Evolutionary conservation across 1,140 invertebrate species (phyloP), one percentile per base, ranked within the genome.

Genomic region (Ruditapes philippinarum): DNA sequence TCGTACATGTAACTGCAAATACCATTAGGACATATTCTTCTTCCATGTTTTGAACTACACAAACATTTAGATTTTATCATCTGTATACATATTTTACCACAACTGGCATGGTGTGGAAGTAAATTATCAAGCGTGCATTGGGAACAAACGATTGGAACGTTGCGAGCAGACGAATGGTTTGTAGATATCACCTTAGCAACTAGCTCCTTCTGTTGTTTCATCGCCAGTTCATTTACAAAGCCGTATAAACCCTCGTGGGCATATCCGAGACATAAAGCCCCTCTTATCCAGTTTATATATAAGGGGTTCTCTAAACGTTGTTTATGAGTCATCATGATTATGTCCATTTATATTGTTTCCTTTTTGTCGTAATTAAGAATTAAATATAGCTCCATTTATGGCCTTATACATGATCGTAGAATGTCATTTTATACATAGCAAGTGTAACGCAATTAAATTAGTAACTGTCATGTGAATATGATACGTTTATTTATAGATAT

Each of bases 1-100:
- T 70, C 65, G 22, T 70, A 70, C 36, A 70, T 38, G 36, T 22
- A 14, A 38, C 65, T 70, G n/a, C 65, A 70, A 38, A 70, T 22
- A 5, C 65, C 65, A 38, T 70, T 70, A 19, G 65, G 65, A 70
- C 65, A 70, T 70, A 17, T 38, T 38, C 65, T 36, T 19, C 65
- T 36, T 1, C 65, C 65, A 3, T 4, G 2, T 70, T 4, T 22
- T 38, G 33, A 38, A 5, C 22, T 40, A 22, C 65, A 70, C 3
- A 40, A 40, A 38, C 65, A 70, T 38, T 70, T 70, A 17, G 65
- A 4, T 70, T 70, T 70, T 28, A 14, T 38, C 28, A 22, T 62
- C 28, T 62, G 57, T 25, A 62, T 28, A 25, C 57, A 62, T 62
- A 4, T 62, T 4, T 28, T 14, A 1, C 25, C 33, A 38, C 36